These are phyloP conservation scores for Plebejus argus DNA, from an alignment of 2,888 invertebrate genomes.

Conservation along the genomic window DNA sequence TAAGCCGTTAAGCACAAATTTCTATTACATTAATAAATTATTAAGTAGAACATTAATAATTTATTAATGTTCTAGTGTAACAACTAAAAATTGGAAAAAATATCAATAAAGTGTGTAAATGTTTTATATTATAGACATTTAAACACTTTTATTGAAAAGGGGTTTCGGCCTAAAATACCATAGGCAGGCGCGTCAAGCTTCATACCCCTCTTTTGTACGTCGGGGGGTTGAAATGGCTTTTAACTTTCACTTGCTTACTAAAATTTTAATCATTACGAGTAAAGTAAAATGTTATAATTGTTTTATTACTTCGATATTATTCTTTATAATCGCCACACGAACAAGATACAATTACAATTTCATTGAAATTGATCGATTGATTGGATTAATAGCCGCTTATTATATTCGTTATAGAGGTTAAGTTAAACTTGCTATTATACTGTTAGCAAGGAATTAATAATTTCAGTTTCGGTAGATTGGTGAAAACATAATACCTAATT, in stretches of 20 bases:
- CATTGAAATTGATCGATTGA: conserved; percentile 7
- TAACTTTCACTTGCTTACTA: not conserved
- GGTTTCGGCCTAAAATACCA: too few species aligned
- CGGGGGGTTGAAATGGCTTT: not conserved
- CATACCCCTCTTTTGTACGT: not conserved
- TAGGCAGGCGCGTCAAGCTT: not conserved
- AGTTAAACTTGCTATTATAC: not conserved
- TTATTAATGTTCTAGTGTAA: too few species aligned
- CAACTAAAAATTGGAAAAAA: too few species aligned
- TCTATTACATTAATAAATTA: too few species aligned
- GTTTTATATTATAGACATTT: too few species aligned
- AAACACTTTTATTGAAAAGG: too few species aligned
- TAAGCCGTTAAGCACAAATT: too few species aligned
- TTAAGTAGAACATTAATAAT: too few species aligned
- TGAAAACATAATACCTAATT: not conserved
- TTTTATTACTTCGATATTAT: not conserved
- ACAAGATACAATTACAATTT: not conserved
- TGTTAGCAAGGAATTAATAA: not conserved
- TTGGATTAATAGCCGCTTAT: not conserved
- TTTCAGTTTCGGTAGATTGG: not conserved
- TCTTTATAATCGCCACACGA: not conserved
- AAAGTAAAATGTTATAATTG: not conserved
- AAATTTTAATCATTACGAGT: not conserved
- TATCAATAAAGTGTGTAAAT: too few species aligned
- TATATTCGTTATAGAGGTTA: conserved; percentile 11